Evolutionary conservation across 2,797 vertebrate genomes (phyloP), one percentile per base, ranked within the genome.

Genomic region (Adelosebastes latens): DNA sequence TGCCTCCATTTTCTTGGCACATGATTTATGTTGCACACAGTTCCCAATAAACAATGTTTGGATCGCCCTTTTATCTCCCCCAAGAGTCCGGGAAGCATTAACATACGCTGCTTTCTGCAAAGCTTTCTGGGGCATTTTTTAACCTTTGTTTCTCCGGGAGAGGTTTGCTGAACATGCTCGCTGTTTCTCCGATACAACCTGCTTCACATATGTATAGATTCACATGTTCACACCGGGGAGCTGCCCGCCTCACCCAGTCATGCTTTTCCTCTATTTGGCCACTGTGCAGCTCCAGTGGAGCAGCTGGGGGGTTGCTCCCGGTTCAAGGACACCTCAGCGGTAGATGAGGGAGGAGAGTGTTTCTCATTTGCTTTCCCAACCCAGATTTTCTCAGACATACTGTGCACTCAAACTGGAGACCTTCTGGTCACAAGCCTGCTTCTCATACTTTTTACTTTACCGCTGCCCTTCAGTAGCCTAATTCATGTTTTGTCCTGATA

Each of bases 11-110:
- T 95, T 94, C 96, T 92, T 82, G 83, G 88, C 86, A 85, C 91
- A 90, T 95, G 96, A 95, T 95, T 95, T 93, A 95, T 96, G 92
- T 94, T 75, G 88, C 91, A 88, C 93, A 90, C 90, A 70, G 85
- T 88, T 93, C 85, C 87, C 91, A 95, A 93, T 95, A 95, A 95
- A 95, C 93, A 93, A 92, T 90, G 90, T 91, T 90, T 88, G 83
- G 84, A 91, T 92, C 92, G 68, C 56, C 83, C 81, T 88, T 93
- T 94, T 93, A 94, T 95, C 94, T 93, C 91, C 90, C 88, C 82
- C 85, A 72, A 87, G 92, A 92, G 89, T 77, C 80, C 42, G 20
- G 84, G 34, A 78, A 81, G 79, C 88, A 94, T 94, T 95, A 95
- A 89, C 95, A 94, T 95, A 94, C 72, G 75, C 80, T 70, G 85